These are phyloP conservation scores for Dicyrtoma fusca DNA, from an alignment of 2,888 invertebrate genomes.

Conservation along the genomic window DNA sequence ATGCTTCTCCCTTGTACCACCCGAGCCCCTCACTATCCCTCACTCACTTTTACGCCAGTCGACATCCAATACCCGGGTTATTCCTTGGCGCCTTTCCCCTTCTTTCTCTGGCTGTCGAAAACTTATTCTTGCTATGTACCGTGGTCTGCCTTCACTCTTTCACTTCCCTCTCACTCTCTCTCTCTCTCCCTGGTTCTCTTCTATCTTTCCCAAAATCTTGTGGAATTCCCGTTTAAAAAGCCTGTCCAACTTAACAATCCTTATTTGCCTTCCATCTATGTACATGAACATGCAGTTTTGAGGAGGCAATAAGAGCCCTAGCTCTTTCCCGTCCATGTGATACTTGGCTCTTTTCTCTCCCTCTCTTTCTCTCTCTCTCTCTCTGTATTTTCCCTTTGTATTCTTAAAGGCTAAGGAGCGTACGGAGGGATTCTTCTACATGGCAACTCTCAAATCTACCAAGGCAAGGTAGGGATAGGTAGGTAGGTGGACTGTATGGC, in stretches of 20 bases:
- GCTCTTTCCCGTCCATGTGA: too few species aligned
- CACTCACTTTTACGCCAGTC: conserved; percentile 11
- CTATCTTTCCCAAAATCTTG: conserved; percentile 29
- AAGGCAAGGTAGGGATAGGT: too few species aligned
- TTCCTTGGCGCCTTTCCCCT: conserved; percentile 30
- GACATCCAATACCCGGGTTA: conserved; percentile 29
- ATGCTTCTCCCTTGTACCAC: neutral
- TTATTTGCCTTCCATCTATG: conserved; percentile 32
- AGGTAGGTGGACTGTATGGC: too few species aligned
- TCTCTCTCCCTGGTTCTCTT: conserved; percentile 15
- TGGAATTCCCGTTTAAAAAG: conserved; percentile 27
- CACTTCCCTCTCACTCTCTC: neutral
- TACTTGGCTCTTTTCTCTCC: too few species aligned
- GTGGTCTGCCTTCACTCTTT: neutral
- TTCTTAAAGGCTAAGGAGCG: too few species aligned
- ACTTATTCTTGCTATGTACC: neutral
- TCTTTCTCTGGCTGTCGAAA: neutral
- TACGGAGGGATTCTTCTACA: too few species aligned
- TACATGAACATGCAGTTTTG: conserved; percentile 25
- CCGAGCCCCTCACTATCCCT: conserved; percentile 17
- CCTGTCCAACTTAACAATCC: conserved; percentile 30
- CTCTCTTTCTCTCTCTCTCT: neutral
- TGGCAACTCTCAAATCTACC: too few species aligned
- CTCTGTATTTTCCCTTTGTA: too few species aligned
- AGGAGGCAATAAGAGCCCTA: neutral